Conservation (phyloP, 2,888 invertebrate species). For the Brassicogethes aeneus region DNA sequence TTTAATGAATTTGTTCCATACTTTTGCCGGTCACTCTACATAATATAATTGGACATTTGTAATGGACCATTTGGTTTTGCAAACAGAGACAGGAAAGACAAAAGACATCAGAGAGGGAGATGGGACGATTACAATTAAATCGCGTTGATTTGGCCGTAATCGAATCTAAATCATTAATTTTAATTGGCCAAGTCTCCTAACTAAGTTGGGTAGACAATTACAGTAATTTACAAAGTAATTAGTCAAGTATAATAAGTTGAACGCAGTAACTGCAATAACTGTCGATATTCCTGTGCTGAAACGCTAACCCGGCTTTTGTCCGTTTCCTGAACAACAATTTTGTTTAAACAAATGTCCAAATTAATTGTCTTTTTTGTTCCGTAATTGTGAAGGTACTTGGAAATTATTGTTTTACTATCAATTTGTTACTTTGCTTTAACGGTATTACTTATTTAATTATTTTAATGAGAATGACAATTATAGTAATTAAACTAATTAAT, state of each 20-base stretch:
- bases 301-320: conserved; percentile 16
- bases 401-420: no score
- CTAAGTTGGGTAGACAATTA: conserved; percentile 28
- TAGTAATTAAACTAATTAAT: no score
- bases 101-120: neutral
- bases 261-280: conserved; percentile 8
- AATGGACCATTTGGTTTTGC: neutral
- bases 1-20: no score
- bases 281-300: conserved; percentile 17
- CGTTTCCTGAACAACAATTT: no score
- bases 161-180: conserved; percentile 32
- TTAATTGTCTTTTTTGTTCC: no score
- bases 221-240: conserved; percentile 28
- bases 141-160: conserved; percentile 28
- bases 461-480: no score
- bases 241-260: conserved; percentile 23
- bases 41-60: neutral
- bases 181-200: conserved; percentile 30
- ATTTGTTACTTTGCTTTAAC: no score
- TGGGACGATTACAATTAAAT: conserved; percentile 22
- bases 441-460: no score
- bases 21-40: no score
- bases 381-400: no score
- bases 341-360: no score
- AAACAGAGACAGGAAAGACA: neutral